A percentile compares a stretch with the other conserved stretches of the same genome.
phyloP scores from a whole-genome alignment of 92 coral and sea anemone genomes.

The Actinernus sp. region DNA sequence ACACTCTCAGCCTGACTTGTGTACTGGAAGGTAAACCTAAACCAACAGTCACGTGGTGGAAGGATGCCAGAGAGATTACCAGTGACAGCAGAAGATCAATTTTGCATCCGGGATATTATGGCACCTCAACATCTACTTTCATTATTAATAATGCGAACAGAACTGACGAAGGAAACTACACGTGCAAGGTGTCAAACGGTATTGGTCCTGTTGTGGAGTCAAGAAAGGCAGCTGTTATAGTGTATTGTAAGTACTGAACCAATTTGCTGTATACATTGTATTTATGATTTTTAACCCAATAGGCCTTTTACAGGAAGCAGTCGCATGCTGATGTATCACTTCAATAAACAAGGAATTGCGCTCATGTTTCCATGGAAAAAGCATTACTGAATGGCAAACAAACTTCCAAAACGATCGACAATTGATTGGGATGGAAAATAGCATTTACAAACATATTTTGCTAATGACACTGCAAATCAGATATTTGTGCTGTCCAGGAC shows the following conservation, averaged over 20 bases:
- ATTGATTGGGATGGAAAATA: no score
- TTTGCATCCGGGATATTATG: slow-evolving; percentile 8
- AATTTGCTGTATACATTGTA: no score
- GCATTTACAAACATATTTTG: no score
- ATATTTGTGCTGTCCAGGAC: no score
- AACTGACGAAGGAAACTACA: slow-evolving; percentile 40
- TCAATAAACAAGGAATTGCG: no score
- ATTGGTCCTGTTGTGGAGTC: slow-evolving; percentile 1
- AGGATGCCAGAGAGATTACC: neutral
- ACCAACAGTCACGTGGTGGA: slow-evolving; percentile 11
- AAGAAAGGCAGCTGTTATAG: slow-evolving; percentile 2
- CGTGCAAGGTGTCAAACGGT: slow-evolving; percentile 31
- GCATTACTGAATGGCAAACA: no score
- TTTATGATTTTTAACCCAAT: no score
- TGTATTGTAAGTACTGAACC: slow-evolving; percentile 40
- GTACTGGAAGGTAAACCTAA: slow-evolving; percentile 2
- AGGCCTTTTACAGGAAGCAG: no score
- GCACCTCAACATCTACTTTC: slow-evolving; percentile 8
- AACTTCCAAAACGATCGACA: no score
- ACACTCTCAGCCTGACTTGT: slow-evolving; percentile 6
- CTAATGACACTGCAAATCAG: no score
- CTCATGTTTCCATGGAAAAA: no score
- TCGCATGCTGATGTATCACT: no score
- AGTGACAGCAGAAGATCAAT: neutral
- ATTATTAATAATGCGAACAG: slow-evolving; percentile 30